Evolutionary conservation across 1,140 invertebrate genomes (phyloP).

Genomic region (Uloborus diversus): DNA sequence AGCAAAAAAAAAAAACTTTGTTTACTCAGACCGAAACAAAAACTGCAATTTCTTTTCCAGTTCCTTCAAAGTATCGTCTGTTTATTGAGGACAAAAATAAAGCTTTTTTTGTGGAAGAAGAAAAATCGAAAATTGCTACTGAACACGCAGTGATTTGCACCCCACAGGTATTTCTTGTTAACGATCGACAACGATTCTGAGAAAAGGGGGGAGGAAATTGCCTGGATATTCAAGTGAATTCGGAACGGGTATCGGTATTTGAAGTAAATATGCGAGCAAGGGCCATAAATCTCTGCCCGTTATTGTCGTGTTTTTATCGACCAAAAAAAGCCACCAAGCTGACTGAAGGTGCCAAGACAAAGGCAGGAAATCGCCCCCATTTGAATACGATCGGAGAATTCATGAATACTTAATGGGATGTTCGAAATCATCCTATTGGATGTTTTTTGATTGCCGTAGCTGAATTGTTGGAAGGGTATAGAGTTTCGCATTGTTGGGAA

Average conservation of each 20-base stretch:
- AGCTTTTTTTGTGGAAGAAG: too few species aligned
- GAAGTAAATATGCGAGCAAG: constrained; percentile 35
- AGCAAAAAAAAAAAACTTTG: too few species aligned
- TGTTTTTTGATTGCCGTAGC: constrained; percentile 30
- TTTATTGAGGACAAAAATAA: too few species aligned
- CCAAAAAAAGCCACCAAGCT: constrained; percentile 25
- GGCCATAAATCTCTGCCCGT: constrained; percentile 41
- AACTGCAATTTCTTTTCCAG: too few species aligned
- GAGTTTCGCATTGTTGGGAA: constrained; percentile 40
- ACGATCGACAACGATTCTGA: constrained; percentile 8
- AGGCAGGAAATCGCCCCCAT: constrained; percentile 52
- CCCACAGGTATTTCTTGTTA: too few species aligned
- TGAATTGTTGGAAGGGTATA: constrained; percentile 4
- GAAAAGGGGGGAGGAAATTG: background rate
- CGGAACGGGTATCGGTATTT: constrained; percentile 41
- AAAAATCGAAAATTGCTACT: too few species aligned
- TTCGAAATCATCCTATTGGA: constrained; percentile 35
- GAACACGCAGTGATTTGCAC: too few species aligned
- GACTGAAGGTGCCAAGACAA: constrained; percentile 46
- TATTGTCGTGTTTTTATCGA: constrained; percentile 53
- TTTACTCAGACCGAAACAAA: too few species aligned
- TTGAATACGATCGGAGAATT: constrained; percentile 51
- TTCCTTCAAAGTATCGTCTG: too few species aligned
- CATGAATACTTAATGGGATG: constrained; percentile 48
- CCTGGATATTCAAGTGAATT: background rate